phyloP scores from a whole-genome alignment of 1,140 invertebrate genomes.

The Cydia fagiglandana region DNA sequence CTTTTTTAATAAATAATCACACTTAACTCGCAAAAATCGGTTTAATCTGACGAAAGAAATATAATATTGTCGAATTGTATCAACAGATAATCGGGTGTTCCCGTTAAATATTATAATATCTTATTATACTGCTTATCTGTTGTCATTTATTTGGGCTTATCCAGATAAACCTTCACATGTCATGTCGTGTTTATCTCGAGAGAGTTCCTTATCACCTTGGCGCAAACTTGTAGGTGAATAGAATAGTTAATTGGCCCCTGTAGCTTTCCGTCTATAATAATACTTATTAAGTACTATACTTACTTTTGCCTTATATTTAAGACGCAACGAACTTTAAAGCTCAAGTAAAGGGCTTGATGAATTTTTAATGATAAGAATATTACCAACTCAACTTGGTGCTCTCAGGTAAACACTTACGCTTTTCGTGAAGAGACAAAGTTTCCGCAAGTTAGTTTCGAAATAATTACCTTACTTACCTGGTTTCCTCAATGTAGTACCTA shows the following conservation, averaged over 20 bases:
- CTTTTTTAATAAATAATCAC: too few relatives aligned
- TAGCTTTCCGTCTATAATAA: not conserved
- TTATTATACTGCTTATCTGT: not conserved
- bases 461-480: constrained; percentile 13
- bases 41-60: not conserved
- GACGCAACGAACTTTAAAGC: constrained; percentile 29
- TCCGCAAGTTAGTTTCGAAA: constrained; percentile 3
- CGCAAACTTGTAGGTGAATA: constrained; percentile 6
- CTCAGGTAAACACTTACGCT: constrained; percentile 16
- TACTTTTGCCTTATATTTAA: not conserved
- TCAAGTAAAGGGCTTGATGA: constrained; percentile 26
- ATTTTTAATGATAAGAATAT: constrained; percentile 35
- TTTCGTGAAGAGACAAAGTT: not conserved
- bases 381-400: constrained; percentile 21
- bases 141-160: not conserved
- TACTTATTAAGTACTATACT: not conserved
- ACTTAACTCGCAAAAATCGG: too few relatives aligned
- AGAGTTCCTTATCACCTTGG: not conserved
- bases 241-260: constrained; percentile 19
- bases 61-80: not conserved
- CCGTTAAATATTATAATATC: not conserved
- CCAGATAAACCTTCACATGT: not conserved
- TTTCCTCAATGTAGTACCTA: not conserved
- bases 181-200: not conserved
- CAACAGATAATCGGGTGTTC: not conserved